A percentile compares a stretch with the other conserved stretches of the same genome.
phyloP scores from a whole-genome alignment of 2,888 invertebrate genomes.

The Lagria hirta region DNA sequence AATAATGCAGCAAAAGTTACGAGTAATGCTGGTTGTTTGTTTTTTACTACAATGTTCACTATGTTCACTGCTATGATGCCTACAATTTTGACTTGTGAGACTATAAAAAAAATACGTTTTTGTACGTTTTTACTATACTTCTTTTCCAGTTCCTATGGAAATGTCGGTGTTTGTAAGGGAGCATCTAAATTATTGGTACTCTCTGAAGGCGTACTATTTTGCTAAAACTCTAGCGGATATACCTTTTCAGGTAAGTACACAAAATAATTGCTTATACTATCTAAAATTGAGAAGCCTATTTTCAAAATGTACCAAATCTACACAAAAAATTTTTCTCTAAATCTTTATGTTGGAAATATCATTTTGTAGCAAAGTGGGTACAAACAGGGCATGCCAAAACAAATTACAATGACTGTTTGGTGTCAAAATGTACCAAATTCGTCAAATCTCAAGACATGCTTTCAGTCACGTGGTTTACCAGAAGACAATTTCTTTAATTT shows the following conservation, averaged over 20 bases:
- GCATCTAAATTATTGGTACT: conserved; percentile 97
- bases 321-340: too few species aligned
- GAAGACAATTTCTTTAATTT: too few species aligned
- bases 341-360: too few species aligned
- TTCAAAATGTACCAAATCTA: too few species aligned
- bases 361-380: too few species aligned
- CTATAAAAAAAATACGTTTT: neutral
- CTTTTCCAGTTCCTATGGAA: conserved; percentile 84
- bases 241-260: conserved; percentile 88
- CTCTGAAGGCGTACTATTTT: conserved; percentile 93
- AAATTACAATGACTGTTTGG: too few species aligned
- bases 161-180: conserved; percentile 94
- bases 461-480: too few species aligned
- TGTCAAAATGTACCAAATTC: too few species aligned
- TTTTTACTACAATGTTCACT: conserved; percentile 94
- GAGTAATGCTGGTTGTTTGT: conserved; percentile 94
- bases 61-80: conserved; percentile 99
- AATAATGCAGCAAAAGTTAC: conserved; percentile 91
- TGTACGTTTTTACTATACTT: conserved; percentile 17
- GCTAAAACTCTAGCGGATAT: conserved; percentile 95
- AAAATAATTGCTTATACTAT: too few species aligned
- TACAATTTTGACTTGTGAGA: conserved; percentile 95
- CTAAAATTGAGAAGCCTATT: too few species aligned
- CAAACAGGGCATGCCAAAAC: too few species aligned
- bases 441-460: too few species aligned